These are phyloP conservation scores for Machimus rusticus DNA, from an alignment of 2,888 invertebrate genomes.

Conservation along the genomic window DNA sequence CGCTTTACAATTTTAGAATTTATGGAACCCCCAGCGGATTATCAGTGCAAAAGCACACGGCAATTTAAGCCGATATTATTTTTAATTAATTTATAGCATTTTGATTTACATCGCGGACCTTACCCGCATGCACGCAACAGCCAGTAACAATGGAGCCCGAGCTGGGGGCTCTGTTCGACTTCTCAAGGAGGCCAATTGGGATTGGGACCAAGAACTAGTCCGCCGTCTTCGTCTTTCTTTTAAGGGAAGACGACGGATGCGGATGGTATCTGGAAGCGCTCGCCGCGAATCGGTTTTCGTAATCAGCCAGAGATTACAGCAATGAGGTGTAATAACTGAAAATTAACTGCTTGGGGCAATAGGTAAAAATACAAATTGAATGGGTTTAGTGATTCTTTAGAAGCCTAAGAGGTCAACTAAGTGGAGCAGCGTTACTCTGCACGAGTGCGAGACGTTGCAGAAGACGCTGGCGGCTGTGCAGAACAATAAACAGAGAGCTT, in stretches of 20 bases:
- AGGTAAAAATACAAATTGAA: conserved; percentile 4
- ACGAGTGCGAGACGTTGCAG: background rate
- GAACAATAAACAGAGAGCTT: background rate
- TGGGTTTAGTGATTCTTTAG: background rate
- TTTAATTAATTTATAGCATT: conserved; percentile 33
- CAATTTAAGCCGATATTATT: conserved; percentile 20
- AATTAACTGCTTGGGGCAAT: background rate
- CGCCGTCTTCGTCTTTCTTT: background rate
- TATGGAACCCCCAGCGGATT: conserved; percentile 5
- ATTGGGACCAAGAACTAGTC: conserved; percentile 21
- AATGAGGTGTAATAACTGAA: conserved; percentile 29
- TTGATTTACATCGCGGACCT: conserved; percentile 25
- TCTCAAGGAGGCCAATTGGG: background rate
- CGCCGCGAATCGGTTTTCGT: background rate
- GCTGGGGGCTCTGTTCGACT: background rate
- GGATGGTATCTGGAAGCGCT: background rate
- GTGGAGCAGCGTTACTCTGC: background rate
- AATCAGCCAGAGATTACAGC: conserved; percentile 8
- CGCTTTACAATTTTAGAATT: background rate
- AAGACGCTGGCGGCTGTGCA: background rate
- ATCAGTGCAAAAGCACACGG: conserved; percentile 3
- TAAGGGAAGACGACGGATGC: background rate
- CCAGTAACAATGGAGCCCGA: background rate
- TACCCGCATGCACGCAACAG: conserved; percentile 17
- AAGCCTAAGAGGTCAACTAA: background rate